Percentiles rank a stretch among this genome's conserved stretches.
Evolutionary conservation across 2,113 vertebrate genomes (phyloP).

Genomic region (Verasper variegatus): DNA sequence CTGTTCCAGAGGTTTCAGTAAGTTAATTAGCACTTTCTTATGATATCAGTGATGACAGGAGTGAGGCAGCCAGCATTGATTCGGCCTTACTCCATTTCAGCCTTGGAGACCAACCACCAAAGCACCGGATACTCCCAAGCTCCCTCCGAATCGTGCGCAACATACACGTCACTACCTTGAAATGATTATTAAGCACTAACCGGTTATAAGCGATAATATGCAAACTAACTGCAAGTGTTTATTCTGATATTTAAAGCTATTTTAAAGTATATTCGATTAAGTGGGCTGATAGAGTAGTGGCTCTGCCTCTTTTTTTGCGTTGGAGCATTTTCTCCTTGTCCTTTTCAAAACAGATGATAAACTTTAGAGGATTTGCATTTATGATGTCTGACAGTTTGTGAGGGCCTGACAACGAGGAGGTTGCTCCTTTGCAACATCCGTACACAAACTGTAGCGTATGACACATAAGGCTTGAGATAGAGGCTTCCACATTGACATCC

Average conservation of each 20-base stretch:
- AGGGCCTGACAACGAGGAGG: conserved; percentile 34
- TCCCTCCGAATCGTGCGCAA: conserved; percentile 51
- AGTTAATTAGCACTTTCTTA: conserved; percentile 87
- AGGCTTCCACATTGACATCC: conserved; percentile 43
- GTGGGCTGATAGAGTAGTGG: conserved; percentile 20
- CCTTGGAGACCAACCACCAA: conserved; percentile 68
- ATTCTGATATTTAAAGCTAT: no score
- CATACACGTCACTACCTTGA: conserved; percentile 68
- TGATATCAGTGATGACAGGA: conserved; percentile 84
- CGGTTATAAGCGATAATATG: conserved; percentile 41
- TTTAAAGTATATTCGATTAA: conserved; percentile 6
- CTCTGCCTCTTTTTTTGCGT: conserved; percentile 26
- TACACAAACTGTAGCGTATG: neutral
- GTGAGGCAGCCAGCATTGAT: conserved; percentile 82
- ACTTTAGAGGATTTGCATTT: conserved; percentile 36
- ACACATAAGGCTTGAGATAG: conserved; percentile 14
- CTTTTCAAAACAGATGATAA: conserved; percentile 25
- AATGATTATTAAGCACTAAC: conserved; percentile 62
- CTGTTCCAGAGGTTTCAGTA: conserved; percentile 85
- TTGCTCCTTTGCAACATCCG: neutral
- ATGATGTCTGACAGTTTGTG: conserved; percentile 52
- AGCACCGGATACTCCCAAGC: conserved; percentile 49
- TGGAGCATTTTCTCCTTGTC: neutral
- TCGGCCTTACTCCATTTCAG: conserved; percentile 80
- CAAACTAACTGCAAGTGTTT: conserved; percentile 20